Conservation (phyloP, 2,797 vertebrate species). For the Gallinago stenura region DNA sequence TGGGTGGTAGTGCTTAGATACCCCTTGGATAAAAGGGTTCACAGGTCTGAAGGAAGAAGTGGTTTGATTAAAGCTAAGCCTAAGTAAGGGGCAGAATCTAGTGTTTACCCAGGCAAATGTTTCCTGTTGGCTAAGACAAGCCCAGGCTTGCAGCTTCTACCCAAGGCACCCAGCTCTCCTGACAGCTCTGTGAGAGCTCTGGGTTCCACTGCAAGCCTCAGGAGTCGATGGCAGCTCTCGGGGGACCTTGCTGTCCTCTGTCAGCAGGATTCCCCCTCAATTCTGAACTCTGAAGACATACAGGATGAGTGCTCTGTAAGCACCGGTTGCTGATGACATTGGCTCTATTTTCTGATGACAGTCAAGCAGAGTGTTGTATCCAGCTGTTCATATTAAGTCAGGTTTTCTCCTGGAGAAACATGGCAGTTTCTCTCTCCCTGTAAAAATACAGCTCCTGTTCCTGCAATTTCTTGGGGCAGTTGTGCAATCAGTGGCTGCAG, state of each 20-base stretch:
- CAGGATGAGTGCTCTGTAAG: background rate
- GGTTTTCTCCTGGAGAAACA: background rate
- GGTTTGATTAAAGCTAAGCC: background rate
- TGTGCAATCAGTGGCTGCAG: background rate
- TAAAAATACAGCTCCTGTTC: background rate
- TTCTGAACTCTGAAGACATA: background rate
- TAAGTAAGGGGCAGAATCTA: background rate
- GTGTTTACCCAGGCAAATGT: background rate
- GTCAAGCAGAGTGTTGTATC: background rate
- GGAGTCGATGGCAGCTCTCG: accelerated
- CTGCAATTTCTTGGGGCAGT: background rate
- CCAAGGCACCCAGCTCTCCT: background rate
- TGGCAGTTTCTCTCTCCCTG: background rate
- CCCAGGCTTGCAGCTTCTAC: background rate
- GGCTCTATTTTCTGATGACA: background rate
- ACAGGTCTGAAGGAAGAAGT: background rate
- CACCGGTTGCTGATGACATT: accelerated
- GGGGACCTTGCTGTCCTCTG: background rate
- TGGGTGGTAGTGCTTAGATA: background rate
- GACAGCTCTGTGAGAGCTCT: accelerated
- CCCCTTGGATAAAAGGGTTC: background rate
- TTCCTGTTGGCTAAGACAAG: background rate
- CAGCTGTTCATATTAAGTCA: background rate
- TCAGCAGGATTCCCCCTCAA: background rate
- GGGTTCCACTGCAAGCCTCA: background rate